Conservation (phyloP, 2,888 invertebrate genomes). For the Eurois occulta region DNA sequence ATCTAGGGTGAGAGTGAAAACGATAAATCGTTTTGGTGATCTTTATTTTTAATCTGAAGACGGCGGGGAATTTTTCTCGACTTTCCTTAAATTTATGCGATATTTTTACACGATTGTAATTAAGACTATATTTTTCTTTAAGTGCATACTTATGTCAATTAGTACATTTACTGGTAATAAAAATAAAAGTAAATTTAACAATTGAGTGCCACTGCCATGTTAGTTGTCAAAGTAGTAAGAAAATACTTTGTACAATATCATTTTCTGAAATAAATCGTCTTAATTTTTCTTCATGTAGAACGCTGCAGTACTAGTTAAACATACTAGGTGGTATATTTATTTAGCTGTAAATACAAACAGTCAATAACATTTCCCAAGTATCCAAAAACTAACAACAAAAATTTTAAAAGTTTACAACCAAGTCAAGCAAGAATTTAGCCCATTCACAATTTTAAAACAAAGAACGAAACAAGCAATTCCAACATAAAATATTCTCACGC, state of each 20-base stretch:
- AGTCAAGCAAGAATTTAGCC: neutral
- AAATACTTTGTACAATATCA: neutral
- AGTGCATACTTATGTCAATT: neutral
- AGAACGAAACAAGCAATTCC: conserved; percentile 44
- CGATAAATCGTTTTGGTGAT: conserved; percentile 77
- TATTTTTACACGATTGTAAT: conserved; percentile 23
- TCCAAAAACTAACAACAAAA: neutral
- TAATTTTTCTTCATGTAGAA: neutral
- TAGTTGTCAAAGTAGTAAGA: neutral
- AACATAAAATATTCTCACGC: conserved; percentile 59
- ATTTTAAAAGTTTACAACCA: neutral
- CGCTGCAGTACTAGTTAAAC: neutral
- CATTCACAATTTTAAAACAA: conserved; percentile 15
- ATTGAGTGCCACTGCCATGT: neutral
- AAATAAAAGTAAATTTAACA: neutral
- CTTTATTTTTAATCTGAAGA: conserved; percentile 70
- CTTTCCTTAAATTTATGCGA: conserved; percentile 31
- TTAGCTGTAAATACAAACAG: neutral
- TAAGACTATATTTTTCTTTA: conserved; percentile 3
- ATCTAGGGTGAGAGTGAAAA: conserved; percentile 78
- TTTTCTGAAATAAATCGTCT: neutral
- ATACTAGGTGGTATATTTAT: neutral
- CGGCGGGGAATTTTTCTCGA: conserved; percentile 46
- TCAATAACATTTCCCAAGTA: neutral
- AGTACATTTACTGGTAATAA: neutral